Evolutionary conservation across 2,797 vertebrate species (phyloP).

Genomic region (Bradypus variegatus): DNA sequence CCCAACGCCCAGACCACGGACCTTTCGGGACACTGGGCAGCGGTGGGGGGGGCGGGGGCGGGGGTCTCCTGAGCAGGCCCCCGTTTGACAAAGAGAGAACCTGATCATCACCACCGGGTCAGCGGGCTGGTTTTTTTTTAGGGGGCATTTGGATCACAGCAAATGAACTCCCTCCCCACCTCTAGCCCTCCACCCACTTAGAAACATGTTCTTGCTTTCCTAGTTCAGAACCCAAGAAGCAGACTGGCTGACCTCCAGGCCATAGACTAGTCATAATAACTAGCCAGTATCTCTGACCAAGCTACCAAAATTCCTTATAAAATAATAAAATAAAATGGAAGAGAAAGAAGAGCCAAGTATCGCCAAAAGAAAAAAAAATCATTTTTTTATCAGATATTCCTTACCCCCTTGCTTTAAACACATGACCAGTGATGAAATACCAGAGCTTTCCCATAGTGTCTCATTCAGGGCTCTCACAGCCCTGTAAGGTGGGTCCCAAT

Average conservation of each 20-base stretch:
- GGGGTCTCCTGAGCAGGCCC: not conserved
- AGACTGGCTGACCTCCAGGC: not conserved
- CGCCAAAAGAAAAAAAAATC: not conserved
- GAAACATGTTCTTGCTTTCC: not conserved
- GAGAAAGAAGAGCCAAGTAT: not conserved
- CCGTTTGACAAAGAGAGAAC: not conserved
- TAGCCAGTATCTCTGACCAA: not conserved
- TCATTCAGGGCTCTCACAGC: not conserved
- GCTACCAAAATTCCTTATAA: not conserved
- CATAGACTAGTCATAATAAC: not conserved
- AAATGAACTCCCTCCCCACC: not conserved
- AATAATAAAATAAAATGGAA: not conserved
- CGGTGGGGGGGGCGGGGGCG: accelerated
- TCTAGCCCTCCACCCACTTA: not conserved
- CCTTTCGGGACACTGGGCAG: not conserved
- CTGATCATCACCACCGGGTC: not conserved
- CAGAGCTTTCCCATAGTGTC: not conserved
- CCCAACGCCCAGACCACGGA: not conserved
- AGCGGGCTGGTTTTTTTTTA: not conserved
- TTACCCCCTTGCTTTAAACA: not conserved
- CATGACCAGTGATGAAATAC: accelerated
- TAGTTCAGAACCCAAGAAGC: not conserved
- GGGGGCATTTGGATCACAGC: not conserved
- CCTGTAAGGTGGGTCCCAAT: too few relatives aligned
- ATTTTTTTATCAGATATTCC: not conserved